Conservation (phyloP, 2,797 vertebrate species). For the Calcarius lapponicus region DNA sequence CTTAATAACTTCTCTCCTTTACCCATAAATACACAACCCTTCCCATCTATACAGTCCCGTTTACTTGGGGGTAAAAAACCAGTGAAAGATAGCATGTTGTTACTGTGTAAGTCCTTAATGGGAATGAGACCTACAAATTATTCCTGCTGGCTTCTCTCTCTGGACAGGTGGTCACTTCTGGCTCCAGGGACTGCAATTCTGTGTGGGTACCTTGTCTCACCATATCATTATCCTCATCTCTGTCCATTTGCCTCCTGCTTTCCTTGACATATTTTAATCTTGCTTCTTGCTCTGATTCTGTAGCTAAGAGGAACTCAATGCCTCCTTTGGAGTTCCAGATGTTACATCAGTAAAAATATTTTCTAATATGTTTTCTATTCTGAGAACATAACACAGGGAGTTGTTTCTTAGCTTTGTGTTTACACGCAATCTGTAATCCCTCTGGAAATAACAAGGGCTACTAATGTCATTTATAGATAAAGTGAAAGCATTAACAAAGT, state of each 20-base stretch:
- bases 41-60: background rate
- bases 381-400: background rate
- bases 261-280: background rate
- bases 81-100: background rate
- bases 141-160: background rate
- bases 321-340: background rate
- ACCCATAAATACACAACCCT: background rate
- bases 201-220: background rate
- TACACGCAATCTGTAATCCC: background rate
- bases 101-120: background rate
- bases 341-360: background rate
- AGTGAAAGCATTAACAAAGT: background rate
- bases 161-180: background rate
- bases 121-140: background rate
- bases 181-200: background rate
- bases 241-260: background rate
- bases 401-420: conserved; percentile 19
- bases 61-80: background rate
- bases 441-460: conserved; percentile 9
- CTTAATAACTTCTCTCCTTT: background rate
- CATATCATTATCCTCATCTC: background rate
- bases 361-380: background rate
- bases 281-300: background rate
- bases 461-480: conserved; percentile 16
- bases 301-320: background rate